phyloP scores from a whole-genome alignment of 2,113 vertebrate species.

The Origma solitaria region DNA sequence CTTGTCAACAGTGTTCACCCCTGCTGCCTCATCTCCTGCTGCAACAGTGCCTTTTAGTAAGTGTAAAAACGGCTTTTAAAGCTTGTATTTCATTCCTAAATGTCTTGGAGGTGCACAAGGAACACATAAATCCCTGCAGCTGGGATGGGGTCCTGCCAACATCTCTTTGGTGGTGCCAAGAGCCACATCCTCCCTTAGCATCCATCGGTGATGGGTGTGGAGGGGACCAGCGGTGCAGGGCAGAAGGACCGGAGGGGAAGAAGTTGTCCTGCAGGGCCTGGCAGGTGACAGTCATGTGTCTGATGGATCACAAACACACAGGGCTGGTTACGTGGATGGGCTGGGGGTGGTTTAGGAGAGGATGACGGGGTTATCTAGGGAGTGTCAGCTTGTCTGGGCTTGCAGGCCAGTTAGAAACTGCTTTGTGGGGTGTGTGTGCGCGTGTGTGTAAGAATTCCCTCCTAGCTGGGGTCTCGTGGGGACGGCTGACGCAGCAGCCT shows the following conservation, averaged over 20 bases:
- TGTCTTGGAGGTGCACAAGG: neutral
- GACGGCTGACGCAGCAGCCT: neutral
- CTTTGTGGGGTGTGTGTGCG: neutral
- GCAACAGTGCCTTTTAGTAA: neutral
- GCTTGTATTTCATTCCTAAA: neutral
- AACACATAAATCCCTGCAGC: neutral
- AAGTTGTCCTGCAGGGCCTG: neutral
- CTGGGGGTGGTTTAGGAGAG: neutral
- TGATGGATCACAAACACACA: neutral
- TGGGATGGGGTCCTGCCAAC: neutral
- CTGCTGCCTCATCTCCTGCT: neutral
- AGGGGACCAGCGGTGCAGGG: neutral
- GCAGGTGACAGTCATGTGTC: conserved; percentile 36
- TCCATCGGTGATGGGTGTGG: fast-evolving
- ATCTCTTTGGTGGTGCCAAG: fast-evolving
- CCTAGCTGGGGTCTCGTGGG: neutral
- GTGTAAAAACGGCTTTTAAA: neutral
- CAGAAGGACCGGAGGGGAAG: neutral
- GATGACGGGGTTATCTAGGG: conserved; percentile 27
- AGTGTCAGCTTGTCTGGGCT: conserved; percentile 42
- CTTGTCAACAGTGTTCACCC: neutral
- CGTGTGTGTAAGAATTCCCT: neutral
- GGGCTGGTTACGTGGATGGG: neutral
- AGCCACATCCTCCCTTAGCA: neutral
- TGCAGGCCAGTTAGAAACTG: neutral